Conservation (phyloP, 2,113 vertebrate species). For the Eira barbara region DNA sequence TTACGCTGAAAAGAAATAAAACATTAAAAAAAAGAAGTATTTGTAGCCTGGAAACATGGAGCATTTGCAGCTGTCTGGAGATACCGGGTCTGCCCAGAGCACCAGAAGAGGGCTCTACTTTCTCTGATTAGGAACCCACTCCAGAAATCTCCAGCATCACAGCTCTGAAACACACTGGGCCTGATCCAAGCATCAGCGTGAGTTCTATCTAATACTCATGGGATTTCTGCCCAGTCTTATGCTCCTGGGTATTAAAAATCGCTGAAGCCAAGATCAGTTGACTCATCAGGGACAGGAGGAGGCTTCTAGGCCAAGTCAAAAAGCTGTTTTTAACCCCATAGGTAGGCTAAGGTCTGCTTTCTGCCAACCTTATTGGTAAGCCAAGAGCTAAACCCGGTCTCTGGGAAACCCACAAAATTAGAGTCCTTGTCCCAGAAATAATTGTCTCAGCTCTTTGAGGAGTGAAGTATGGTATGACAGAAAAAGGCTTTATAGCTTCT, state of each 20-base stretch:
- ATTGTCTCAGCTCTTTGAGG: conserved; percentile 4
- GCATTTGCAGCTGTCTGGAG: conserved; percentile 35
- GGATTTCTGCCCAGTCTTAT: neutral
- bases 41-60: conserved; percentile 50
- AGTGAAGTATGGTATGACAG: neutral
- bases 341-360: neutral
- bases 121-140: conserved; percentile 20
- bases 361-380: neutral
- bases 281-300: neutral
- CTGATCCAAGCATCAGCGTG: neutral
- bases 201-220: neutral
- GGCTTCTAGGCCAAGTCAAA: neutral
- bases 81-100: neutral
- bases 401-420: neutral
- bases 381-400: neutral
- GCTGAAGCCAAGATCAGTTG: neutral
- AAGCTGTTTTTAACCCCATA: neutral
- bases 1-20: too few relatives aligned
- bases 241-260: neutral
- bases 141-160: conserved; percentile 4
- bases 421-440: conserved; percentile 30
- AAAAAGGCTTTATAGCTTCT: neutral
- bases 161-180: conserved; percentile 23
- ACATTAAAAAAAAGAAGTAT: conserved; percentile 66
- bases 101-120: conserved; percentile 56